Evolutionary conservation across 2,113 vertebrate species (phyloP).

Genomic region (Stegostoma tigrinum): DNA sequence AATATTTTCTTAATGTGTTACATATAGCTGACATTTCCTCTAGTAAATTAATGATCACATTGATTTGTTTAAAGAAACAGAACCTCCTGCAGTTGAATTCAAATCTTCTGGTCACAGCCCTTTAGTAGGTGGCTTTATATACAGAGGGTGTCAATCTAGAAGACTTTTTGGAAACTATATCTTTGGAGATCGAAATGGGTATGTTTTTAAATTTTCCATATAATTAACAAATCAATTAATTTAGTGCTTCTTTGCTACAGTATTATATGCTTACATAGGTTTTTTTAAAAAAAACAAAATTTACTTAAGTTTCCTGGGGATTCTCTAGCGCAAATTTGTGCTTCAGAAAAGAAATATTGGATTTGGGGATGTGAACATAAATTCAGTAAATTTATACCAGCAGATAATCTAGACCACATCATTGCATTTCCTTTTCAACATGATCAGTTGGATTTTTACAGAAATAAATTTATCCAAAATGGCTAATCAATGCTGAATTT

Average conservation of each 20-base stretch:
- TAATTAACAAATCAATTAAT: background rate
- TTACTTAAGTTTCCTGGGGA: background rate
- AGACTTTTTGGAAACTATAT: constrained; percentile 90
- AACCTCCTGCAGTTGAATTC: constrained; percentile 85
- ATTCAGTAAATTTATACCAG: background rate
- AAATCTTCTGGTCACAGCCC: constrained; percentile 77
- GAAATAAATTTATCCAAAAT: too few species aligned
- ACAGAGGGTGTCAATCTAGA: constrained; percentile 92
- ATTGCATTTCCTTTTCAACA: too few species aligned
- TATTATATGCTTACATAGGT: background rate
- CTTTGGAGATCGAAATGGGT: constrained; percentile 92
- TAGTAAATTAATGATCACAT: constrained; percentile 49
- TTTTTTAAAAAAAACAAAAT: background rate
- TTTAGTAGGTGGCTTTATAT: constrained; percentile 88
- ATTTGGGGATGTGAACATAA: background rate
- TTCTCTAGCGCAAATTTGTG: background rate
- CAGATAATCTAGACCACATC: too few species aligned
- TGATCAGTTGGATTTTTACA: too few species aligned
- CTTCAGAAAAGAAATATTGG: background rate
- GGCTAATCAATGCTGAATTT: too few species aligned
- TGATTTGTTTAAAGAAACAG: constrained; percentile 74
- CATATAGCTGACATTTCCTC: background rate
- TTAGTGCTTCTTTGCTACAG: background rate
- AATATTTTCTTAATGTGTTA: background rate
- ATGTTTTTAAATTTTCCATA: constrained; percentile 42